These are phyloP conservation scores for Lasioglossum marginatum DNA, from an alignment of 2,888 invertebrate species.

Conservation along the genomic window DNA sequence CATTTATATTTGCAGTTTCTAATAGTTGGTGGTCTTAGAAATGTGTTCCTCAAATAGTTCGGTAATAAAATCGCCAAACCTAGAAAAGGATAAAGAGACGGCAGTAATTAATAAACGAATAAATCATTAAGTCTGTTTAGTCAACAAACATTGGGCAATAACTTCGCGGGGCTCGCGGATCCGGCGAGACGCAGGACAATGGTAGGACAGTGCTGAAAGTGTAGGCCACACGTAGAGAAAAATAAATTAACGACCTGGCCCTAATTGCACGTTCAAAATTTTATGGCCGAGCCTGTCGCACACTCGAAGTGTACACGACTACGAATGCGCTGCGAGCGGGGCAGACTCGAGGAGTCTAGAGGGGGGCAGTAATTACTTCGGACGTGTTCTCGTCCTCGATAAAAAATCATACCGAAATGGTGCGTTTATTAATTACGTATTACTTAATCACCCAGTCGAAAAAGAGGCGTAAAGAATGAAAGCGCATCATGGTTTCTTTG, in stretches of 20 bases:
- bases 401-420: conserved; percentile 69
- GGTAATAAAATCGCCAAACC: background rate
- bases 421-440: conserved; percentile 72
- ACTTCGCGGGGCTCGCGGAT: background rate
- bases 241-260: conserved; percentile 74
- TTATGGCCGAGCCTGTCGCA: conserved; percentile 70
- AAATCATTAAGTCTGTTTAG: background rate
- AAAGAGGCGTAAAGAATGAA: conserved; percentile 50
- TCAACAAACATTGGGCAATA: conserved; percentile 1
- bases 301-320: conserved; percentile 58
- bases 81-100: background rate
- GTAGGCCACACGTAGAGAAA: conserved; percentile 66
- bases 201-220: conserved; percentile 43
- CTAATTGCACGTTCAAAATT: conserved; percentile 74
- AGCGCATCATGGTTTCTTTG: conserved; percentile 60
- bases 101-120: background rate
- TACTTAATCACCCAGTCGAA: conserved; percentile 64
- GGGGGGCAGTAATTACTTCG: conserved; percentile 61
- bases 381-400: conserved; percentile 54
- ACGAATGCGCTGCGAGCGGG: conserved; percentile 45
- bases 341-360: background rate
- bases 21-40: background rate
- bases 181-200: conserved; percentile 41
- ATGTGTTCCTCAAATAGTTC: background rate
- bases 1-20: background rate